Evolutionary conservation across 2,888 invertebrate genomes (phyloP).

Genomic region (Globia sparganii): DNA sequence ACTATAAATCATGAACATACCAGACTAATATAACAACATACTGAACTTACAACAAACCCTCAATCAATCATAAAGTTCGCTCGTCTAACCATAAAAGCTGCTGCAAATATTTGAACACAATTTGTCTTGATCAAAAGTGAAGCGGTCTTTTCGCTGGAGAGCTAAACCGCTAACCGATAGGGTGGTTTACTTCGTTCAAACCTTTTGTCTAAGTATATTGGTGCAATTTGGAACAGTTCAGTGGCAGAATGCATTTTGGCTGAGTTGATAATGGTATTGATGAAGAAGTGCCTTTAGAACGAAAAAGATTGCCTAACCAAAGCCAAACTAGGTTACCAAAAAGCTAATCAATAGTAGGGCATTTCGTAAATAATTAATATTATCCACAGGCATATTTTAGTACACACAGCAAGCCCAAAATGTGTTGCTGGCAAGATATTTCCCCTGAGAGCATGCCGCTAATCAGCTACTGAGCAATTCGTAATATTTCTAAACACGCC

Average conservation of each 20-base stretch:
- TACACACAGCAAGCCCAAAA: slow-evolving; percentile 36
- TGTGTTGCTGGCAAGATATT: slow-evolving; percentile 53
- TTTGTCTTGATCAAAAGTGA: slow-evolving; percentile 62
- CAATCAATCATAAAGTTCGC: slow-evolving; percentile 64
- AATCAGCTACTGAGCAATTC: slow-evolving; percentile 58
- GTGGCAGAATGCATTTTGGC: not conserved
- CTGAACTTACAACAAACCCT: slow-evolving; percentile 43
- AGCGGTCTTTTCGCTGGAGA: slow-evolving; percentile 39
- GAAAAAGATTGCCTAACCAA: not conserved
- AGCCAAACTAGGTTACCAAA: slow-evolving; percentile 7
- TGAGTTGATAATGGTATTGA: not conserved
- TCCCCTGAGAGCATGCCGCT: slow-evolving; percentile 58
- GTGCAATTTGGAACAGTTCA: not conserved
- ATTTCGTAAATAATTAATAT: slow-evolving; percentile 32
- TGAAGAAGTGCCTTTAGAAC: not conserved
- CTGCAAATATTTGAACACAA: slow-evolving; percentile 58
- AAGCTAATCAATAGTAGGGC: slow-evolving; percentile 18
- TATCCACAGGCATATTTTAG: slow-evolving; percentile 45
- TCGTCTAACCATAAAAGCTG: slow-evolving; percentile 47
- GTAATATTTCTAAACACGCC: slow-evolving; percentile 56
- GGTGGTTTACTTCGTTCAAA: slow-evolving; percentile 23
- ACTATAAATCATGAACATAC: slow-evolving; percentile 42
- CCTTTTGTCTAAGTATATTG: slow-evolving; percentile 19
- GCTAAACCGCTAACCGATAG: slow-evolving; percentile 13
- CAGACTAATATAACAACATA: slow-evolving; percentile 49